phyloP scores from a whole-genome alignment of 1,140 invertebrate species.

The Heliconius melpomene region DNA sequence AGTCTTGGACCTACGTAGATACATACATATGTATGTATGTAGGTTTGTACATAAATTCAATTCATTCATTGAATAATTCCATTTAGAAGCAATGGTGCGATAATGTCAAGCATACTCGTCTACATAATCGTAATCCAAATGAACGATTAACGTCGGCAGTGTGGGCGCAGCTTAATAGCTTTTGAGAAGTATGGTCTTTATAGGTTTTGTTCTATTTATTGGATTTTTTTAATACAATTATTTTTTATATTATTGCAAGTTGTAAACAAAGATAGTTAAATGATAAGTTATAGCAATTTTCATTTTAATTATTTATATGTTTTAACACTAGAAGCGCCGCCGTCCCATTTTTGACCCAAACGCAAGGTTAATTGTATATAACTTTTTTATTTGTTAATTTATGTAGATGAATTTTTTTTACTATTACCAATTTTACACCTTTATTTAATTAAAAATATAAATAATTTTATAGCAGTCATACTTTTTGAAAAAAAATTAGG shows the following conservation, averaged over 20 bases:
- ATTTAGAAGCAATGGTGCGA: conserved; percentile 67
- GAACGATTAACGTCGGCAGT: conserved; percentile 65
- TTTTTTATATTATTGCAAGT: not conserved
- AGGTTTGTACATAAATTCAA: conserved; percentile 34
- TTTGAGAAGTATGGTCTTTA: conserved; percentile 27
- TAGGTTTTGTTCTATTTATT: conserved; percentile 1
- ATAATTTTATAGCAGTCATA: too few relatives aligned
- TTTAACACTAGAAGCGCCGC: too few relatives aligned
- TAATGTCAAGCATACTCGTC: conserved; percentile 66
- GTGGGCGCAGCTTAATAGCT: conserved; percentile 60
- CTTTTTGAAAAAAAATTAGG: too few relatives aligned
- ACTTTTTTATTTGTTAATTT: too few relatives aligned
- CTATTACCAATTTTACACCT: too few relatives aligned
- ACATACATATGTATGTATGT: conserved; percentile 1
- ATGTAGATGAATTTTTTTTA: too few relatives aligned
- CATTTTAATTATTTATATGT: too few relatives aligned
- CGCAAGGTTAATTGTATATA: too few relatives aligned
- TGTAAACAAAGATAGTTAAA: not conserved
- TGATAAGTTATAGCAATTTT: not conserved
- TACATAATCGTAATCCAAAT: conserved; percentile 64
- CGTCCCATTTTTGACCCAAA: too few relatives aligned
- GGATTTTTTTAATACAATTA: not conserved
- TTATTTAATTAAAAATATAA: too few relatives aligned
- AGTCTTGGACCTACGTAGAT: conserved; percentile 17
- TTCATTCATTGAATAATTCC: conserved; percentile 52